These are phyloP conservation scores for Ecdyonurus torrentis DNA, from an alignment of 2,888 invertebrate genomes.

Conservation along the genomic window DNA sequence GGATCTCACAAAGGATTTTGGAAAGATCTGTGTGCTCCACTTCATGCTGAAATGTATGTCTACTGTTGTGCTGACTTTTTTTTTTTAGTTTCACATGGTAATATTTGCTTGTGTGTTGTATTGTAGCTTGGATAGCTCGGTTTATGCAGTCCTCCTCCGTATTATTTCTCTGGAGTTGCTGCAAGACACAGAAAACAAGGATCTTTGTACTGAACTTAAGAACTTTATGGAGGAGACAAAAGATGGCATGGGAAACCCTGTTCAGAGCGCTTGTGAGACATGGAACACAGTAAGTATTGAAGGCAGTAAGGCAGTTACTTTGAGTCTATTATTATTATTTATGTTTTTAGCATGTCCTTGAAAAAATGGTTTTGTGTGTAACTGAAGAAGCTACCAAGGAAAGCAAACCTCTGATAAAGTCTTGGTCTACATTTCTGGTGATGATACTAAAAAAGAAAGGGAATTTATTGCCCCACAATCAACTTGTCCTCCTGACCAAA, in stretches of 20 bases:
- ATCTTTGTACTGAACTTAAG: no score
- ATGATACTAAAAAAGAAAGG: no score
- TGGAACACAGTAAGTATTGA: background rate
- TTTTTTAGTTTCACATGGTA: background rate
- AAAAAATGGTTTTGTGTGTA: no score
- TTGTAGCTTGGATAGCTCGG: background rate
- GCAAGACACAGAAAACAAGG: background rate
- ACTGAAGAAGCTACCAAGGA: no score
- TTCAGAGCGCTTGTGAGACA: background rate
- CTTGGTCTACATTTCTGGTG: no score
- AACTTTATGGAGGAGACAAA: no score
- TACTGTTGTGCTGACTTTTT: background rate
- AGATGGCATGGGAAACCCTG: background rate
- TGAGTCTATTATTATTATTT: no score
- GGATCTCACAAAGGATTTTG: background rate
- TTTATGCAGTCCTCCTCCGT: background rate
- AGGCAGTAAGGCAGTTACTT: no score
- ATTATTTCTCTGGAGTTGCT: background rate
- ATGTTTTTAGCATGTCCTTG: no score
- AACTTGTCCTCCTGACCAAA: no score
- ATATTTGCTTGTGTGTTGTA: background rate
- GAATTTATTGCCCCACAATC: no score
- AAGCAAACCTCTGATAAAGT: no score
- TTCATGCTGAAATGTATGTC: background rate
- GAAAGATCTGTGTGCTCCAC: background rate